Conservation (phyloP, 2,888 invertebrate species). For the Scrobipalpa atriplicella region DNA sequence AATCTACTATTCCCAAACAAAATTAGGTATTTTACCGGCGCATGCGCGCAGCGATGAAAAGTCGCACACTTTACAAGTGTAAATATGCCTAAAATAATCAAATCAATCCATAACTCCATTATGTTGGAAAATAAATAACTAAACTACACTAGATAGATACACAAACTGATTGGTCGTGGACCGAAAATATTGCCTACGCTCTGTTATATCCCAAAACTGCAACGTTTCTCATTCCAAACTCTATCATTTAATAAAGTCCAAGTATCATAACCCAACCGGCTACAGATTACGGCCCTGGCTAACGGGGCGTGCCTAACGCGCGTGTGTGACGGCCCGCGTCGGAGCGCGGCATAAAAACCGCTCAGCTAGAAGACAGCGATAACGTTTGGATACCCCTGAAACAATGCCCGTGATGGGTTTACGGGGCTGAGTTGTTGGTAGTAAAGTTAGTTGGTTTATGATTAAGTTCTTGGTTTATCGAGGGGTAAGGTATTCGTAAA, state of each 20-base stretch:
- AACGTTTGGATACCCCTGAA: conserved; percentile 35
- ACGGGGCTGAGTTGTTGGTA: background rate
- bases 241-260: conserved; percentile 22
- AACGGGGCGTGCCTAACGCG: conserved; percentile 44
- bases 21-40: too few relatives aligned
- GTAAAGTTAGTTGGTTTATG: background rate
- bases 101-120: too few relatives aligned
- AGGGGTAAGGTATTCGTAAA: too few relatives aligned
- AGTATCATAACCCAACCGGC: background rate
- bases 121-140: too few relatives aligned
- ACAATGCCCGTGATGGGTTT: conserved; percentile 10
- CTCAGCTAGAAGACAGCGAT: conserved; percentile 51
- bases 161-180: too few relatives aligned
- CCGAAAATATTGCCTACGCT: too few relatives aligned
- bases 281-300: conserved; percentile 28
- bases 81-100: too few relatives aligned
- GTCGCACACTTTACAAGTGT: too few relatives aligned
- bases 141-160: too few relatives aligned
- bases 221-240: background rate
- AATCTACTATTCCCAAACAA: too few relatives aligned
- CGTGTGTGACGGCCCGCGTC: conserved; percentile 40
- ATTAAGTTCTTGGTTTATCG: background rate
- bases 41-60: too few relatives aligned
- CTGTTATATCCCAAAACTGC: background rate
- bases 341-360: conserved; percentile 53